A percentile compares a stretch with the other conserved stretches of the same genome.
These are phyloP conservation scores for Epiblema foenella DNA, from an alignment of 2,888 invertebrate species.

Conservation along the genomic window DNA sequence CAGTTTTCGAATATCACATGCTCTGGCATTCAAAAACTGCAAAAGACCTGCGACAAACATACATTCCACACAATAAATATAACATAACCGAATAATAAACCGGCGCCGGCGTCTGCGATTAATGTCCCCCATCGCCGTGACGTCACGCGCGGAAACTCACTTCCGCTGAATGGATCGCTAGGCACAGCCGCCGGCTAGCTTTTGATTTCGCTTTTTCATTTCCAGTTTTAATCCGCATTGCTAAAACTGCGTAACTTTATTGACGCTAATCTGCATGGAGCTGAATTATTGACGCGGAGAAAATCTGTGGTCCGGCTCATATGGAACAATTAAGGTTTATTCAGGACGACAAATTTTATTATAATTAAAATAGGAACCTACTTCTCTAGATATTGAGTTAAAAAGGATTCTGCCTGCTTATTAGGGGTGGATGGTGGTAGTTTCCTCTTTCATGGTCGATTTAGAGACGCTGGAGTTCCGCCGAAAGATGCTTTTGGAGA, in stretches of 20 bases:
- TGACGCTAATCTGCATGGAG: constrained; percentile 37
- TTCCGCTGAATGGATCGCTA: constrained; percentile 46
- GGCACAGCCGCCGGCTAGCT: constrained; percentile 46
- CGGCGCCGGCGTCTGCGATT: constrained; percentile 44
- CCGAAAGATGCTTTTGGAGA: too few relatives aligned
- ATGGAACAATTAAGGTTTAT: constrained; percentile 2
- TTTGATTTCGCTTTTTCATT: constrained; percentile 44
- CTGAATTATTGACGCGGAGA: constrained; percentile 28
- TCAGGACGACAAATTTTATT: neutral
- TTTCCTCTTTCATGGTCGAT: too few relatives aligned
- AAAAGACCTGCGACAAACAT: constrained; percentile 9
- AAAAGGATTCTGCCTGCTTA: too few relatives aligned
- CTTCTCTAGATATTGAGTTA: neutral
- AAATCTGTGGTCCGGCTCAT: constrained; percentile 29
- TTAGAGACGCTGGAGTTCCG: too few relatives aligned
- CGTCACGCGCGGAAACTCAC: constrained; percentile 45
- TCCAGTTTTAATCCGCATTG: constrained; percentile 50
- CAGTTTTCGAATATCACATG: too few relatives aligned
- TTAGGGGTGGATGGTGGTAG: too few relatives aligned
- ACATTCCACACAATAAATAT: constrained; percentile 15
- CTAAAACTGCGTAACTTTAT: constrained; percentile 43
- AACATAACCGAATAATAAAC: constrained; percentile 28
- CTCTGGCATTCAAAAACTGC: neutral
- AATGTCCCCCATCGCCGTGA: constrained; percentile 46
- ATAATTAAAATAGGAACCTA: neutral